A percentile compares a stretch with the other conserved stretches of the same genome.
These are phyloP conservation scores for Aphyosemion australe DNA, from an alignment of 2,113 vertebrate genomes.

Conservation along the genomic window DNA sequence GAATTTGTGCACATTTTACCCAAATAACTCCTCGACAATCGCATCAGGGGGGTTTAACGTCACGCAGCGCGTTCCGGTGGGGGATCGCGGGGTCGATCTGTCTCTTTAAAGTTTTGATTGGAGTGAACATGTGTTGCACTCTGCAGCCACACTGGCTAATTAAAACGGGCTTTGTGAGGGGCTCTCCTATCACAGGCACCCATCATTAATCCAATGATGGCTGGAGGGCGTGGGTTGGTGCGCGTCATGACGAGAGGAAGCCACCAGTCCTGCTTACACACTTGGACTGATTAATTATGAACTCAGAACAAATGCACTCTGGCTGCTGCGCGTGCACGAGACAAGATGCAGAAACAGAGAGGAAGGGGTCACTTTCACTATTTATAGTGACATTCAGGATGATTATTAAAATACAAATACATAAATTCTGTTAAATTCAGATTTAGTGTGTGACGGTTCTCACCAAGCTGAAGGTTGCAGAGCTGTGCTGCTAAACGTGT, in stretches of 20 bases:
- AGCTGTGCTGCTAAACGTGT: conserved; percentile 17
- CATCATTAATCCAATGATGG: conserved; percentile 62
- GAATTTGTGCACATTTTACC: neutral
- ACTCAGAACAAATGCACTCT: conserved; percentile 44
- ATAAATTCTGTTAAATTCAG: neutral
- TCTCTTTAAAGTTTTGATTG: conserved; percentile 68
- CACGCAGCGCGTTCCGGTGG: conserved; percentile 14
- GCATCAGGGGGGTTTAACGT: conserved; percentile 17
- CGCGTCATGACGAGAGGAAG: conserved; percentile 50
- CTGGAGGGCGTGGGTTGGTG: conserved; percentile 65
- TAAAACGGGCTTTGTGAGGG: conserved; percentile 52
- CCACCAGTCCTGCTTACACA: conserved; percentile 49
- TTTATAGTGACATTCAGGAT: no score
- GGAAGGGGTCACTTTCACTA: no score
- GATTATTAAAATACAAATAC: no score
- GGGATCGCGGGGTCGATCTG: conserved; percentile 38
- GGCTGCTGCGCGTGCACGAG: conserved; percentile 8
- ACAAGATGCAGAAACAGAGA: conserved; percentile 5
- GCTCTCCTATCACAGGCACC: conserved; percentile 46
- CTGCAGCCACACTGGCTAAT: conserved; percentile 48
- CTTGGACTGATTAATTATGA: conserved; percentile 49
- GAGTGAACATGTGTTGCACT: conserved; percentile 58
- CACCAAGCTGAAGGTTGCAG: neutral
- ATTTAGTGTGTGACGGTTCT: no score
- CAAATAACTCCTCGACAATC: no score